Evolutionary conservation across 1,140 invertebrate genomes (phyloP).

Genomic region (Ceratina calcarata): DNA sequence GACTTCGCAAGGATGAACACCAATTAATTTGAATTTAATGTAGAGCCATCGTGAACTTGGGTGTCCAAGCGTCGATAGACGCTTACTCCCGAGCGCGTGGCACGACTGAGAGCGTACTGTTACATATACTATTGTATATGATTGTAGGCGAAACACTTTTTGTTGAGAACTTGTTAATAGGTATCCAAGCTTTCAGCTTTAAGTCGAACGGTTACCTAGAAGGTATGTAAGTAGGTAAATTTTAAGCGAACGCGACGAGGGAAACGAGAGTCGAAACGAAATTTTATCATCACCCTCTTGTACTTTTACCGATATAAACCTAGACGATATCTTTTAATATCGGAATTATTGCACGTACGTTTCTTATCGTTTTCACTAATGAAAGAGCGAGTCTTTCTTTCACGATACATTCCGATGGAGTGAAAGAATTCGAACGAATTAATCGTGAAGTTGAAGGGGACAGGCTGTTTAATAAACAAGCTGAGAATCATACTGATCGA

Average conservation of each 20-base stretch:
- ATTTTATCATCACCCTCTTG: conserved; percentile 10
- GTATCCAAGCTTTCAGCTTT: conserved; percentile 73
- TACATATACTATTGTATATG: conserved; percentile 81
- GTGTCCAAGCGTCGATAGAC: conserved; percentile 43
- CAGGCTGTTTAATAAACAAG: not conserved
- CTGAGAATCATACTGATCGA: not conserved
- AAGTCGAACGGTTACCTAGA: conserved; percentile 64
- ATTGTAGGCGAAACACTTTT: conserved; percentile 71
- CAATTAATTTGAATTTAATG: conserved; percentile 79
- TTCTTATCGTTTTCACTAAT: conserved; percentile 30
- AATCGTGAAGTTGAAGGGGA: conserved; percentile 23
- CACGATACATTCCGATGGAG: conserved; percentile 56
- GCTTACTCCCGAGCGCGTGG: conserved; percentile 66
- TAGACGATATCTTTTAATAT: conserved; percentile 4
- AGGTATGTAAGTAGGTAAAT: conserved; percentile 42
- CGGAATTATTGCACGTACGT: conserved; percentile 1
- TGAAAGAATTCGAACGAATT: conserved; percentile 28
- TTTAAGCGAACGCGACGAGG: conserved; percentile 34
- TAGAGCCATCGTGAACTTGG: conserved; percentile 71
- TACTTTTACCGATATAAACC: conserved; percentile 6
- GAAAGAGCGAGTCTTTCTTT: conserved; percentile 43
- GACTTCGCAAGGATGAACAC: conserved; percentile 80
- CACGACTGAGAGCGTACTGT: conserved; percentile 77
- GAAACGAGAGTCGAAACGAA: conserved; percentile 32
- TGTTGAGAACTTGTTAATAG: conserved; percentile 73